Conservation (phyloP, 2,797 vertebrate species). For the Valencia hispanica region DNA sequence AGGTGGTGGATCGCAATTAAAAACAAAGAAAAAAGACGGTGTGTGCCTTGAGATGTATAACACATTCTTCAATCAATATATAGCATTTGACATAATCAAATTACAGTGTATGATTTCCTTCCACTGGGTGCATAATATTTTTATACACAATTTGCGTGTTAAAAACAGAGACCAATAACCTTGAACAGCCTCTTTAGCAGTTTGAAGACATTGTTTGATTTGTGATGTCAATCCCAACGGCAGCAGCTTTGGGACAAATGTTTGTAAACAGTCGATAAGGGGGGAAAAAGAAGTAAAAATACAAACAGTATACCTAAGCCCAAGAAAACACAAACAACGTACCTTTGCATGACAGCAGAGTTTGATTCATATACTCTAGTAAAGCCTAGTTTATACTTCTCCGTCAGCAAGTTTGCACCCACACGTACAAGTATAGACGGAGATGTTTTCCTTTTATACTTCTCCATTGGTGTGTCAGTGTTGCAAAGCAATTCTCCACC, state of each 20-base stretch:
- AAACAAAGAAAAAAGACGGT: not conserved
- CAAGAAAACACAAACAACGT: not conserved
- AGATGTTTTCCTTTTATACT: no score
- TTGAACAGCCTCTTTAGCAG: slow-evolving; percentile 40
- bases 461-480: no score
- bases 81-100: slow-evolving; percentile 40
- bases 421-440: no score
- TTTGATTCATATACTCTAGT: not conserved
- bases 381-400: no score
- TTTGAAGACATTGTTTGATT: slow-evolving; percentile 40
- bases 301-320: not conserved
- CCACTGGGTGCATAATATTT: slow-evolving; percentile 32
- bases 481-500: no score
- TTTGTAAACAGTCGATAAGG: slow-evolving; percentile 40
- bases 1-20: slow-evolving; percentile 1
- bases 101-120: slow-evolving; percentile 36
- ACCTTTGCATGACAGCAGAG: not conserved
- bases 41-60: slow-evolving; percentile 8
- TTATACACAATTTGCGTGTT: slow-evolving; percentile 31
- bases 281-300: not conserved
- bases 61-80: slow-evolving; percentile 47
- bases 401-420: no score
- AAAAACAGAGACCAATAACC: slow-evolving; percentile 55
- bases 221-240: slow-evolving; percentile 37
- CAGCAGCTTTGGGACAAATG: slow-evolving; percentile 5